Evolutionary conservation across 2,113 vertebrate genomes (phyloP).

Genomic region (Caretta caretta): DNA sequence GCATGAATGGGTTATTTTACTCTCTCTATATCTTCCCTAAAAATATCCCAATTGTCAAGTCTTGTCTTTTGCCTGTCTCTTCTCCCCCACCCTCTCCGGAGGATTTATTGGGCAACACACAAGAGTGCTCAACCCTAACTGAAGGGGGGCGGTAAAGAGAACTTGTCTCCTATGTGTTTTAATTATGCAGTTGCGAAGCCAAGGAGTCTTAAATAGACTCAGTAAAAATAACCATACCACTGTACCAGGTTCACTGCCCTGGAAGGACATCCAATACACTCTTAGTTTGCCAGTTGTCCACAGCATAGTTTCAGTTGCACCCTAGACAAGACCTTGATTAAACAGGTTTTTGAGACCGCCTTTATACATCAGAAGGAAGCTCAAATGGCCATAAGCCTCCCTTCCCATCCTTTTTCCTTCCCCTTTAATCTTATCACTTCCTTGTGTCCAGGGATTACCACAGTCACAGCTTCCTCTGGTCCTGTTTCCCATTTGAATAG

Average conservation of each 20-base stretch:
- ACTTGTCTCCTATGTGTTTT: background rate
- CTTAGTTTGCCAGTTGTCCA: background rate
- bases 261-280: background rate
- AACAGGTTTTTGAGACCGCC: background rate
- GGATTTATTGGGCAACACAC: background rate
- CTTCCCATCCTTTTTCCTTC: background rate
- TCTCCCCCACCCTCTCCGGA: background rate
- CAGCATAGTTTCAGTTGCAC: background rate
- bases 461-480: background rate
- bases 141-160: background rate
- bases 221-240: background rate
- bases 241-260: background rate
- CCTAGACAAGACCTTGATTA: background rate
- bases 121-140: background rate
- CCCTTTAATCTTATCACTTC: background rate
- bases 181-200: background rate
- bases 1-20: too few species aligned
- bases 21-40: too few species aligned
- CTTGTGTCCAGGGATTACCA: background rate
- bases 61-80: too few species aligned
- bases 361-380: background rate
- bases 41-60: too few species aligned
- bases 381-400: background rate
- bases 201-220: accelerated
- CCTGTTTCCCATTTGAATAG: background rate